Evolutionary conservation across 92 coral and sea anemone genomes (phyloP).

Genomic region (Parazoanthus swiftii): DNA sequence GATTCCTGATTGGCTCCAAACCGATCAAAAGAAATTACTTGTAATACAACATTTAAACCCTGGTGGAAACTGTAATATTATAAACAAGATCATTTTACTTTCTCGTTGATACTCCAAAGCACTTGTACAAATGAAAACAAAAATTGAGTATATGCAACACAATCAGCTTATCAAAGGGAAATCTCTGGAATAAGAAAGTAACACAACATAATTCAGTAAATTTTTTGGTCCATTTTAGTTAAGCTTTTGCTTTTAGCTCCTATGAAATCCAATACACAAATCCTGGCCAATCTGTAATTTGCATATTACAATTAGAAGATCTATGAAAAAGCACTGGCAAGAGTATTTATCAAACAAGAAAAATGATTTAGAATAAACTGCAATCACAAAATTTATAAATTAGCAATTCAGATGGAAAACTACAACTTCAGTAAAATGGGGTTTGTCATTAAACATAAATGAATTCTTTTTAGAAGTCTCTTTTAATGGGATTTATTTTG

Average conservation of each 20-base stretch:
- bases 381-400: not conserved
- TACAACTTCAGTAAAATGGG: conserved; percentile 1
- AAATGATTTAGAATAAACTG: not conserved
- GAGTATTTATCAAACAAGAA: not conserved
- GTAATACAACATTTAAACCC: not conserved
- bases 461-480: not conserved
- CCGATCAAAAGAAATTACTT: not conserved
- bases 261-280: not conserved
- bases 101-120: not conserved
- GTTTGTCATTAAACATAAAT: conserved; percentile 33
- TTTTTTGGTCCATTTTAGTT: not conserved
- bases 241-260: conserved; percentile 10
- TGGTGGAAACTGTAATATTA: not conserved
- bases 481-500: conserved; percentile 24
- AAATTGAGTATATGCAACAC: not conserved
- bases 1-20: not conserved
- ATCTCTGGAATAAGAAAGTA: not conserved
- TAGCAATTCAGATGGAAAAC: conserved; percentile 15
- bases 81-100: not conserved
- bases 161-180: not conserved
- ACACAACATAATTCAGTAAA: not conserved
- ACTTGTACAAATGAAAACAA: not conserved
- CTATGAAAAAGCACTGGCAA: not conserved
- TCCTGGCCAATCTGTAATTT: conserved; percentile 1
- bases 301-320: conserved; percentile 8